Percentiles rank a stretch among this genome's conserved stretches.
Conservation (phyloP, 2,888 invertebrate genomes). For the Chelonus formosanus region DNA sequence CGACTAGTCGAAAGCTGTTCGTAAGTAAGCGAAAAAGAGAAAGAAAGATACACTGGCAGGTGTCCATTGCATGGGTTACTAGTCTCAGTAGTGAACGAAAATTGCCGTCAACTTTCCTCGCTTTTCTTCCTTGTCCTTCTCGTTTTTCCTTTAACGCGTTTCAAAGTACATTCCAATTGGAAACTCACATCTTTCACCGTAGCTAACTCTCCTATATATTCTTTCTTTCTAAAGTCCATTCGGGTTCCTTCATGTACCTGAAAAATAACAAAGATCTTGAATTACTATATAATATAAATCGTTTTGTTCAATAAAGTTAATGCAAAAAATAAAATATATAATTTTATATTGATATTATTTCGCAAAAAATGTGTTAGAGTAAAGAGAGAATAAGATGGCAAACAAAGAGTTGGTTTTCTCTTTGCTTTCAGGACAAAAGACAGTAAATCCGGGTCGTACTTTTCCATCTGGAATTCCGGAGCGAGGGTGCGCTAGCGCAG, state of each 20-base stretch:
- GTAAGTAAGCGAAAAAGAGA: constrained; percentile 9
- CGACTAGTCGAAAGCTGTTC: constrained; percentile 8
- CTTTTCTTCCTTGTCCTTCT: constrained; percentile 7
- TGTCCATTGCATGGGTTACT: constrained; percentile 32
- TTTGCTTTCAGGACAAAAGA: constrained; percentile 14
- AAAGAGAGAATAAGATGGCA: constrained; percentile 13
- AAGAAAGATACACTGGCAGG: constrained; percentile 27
- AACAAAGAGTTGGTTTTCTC: constrained; percentile 22
- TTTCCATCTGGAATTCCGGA: constrained; percentile 29
- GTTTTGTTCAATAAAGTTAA: too few species aligned
- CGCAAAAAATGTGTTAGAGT: constrained; percentile 1
- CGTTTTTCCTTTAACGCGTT: constrained; percentile 31
- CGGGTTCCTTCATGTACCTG: too few species aligned
- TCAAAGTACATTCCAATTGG: constrained; percentile 37
- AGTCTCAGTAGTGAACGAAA: constrained; percentile 25
- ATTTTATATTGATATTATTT: neutral
- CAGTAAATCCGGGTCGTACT: constrained; percentile 22
- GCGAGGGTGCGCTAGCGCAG: constrained; percentile 8
- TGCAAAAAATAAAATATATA: too few species aligned
- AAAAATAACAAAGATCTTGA: too few species aligned
- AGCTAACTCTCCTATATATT: constrained; percentile 6
- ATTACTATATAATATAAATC: too few species aligned
- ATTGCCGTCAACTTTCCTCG: constrained; percentile 3
- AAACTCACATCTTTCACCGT: constrained; percentile 26
- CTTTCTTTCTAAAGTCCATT: too few species aligned